These are phyloP conservation scores for Neomorphus geoffroyi DNA, from an alignment of 2,797 vertebrate species.

Conservation along the genomic window DNA sequence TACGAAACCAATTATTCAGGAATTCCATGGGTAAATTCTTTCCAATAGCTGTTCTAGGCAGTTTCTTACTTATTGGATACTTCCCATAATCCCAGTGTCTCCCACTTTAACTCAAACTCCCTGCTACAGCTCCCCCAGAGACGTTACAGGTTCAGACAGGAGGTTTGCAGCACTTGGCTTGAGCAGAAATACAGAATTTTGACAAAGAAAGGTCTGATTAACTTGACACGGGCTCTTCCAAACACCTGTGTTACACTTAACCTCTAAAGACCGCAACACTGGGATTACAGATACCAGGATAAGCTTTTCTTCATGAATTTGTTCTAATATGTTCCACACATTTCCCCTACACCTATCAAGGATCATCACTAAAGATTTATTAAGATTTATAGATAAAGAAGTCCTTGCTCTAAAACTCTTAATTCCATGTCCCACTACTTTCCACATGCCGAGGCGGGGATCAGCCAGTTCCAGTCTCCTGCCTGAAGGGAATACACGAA, in stretches of 20 bases:
- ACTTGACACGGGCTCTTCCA: not conserved
- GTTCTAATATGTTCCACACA: not conserved
- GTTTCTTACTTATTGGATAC: not conserved
- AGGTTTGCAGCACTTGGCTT: not conserved
- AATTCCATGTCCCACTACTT: not conserved
- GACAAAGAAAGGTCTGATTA: not conserved
- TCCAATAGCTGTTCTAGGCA: not conserved
- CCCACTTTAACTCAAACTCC: not conserved
- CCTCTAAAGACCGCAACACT: not conserved
- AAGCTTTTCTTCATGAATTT: not conserved
- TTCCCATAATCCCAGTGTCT: not conserved
- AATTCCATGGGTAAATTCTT: not conserved
- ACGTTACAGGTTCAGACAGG: not conserved
- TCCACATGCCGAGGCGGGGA: rapidly evolving
- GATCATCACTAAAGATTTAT: not conserved
- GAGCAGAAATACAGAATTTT: not conserved
- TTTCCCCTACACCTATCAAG: not conserved
- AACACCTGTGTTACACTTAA: not conserved
- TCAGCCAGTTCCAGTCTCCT: not conserved
- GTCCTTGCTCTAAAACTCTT: not conserved
- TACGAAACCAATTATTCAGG: not conserved
- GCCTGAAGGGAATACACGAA: not conserved
- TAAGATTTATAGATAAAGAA: not conserved
- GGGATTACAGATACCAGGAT: not conserved
- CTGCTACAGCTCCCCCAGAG: not conserved